Evolutionary conservation across 2,797 vertebrate species (phyloP), one percentile per base, ranked within the genome.

Genomic region (Anguilla anguilla): DNA sequence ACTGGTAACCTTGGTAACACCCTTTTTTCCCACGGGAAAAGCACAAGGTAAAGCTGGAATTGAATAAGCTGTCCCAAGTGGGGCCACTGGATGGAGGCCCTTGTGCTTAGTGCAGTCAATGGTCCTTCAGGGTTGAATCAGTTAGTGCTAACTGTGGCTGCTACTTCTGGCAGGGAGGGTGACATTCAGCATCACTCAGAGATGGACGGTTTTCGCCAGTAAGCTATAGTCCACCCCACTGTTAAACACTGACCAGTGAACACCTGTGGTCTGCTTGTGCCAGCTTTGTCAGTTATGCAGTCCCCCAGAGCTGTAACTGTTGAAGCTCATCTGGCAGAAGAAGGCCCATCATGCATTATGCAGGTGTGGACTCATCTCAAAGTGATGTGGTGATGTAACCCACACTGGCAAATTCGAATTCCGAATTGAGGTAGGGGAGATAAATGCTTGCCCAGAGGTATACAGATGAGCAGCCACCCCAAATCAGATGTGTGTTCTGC

Each of bases 1-100:
- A 88, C 89, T 89, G 89, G 28, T 91, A 88, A 91, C 91, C 92
- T 93, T 84, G 88, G 59, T 83, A 90, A 92, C 90, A 57, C 55
- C 46, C 43, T 61, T n/a, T 85, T 64, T 46, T 88, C 67, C 49
- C 28, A 67, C 4, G 2, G 61, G 2, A 39, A 84, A 69, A 39
- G 82, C 49, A 85, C 15, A 64, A 35, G 31, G 13, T 7, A 77
- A 43, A 43, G 15, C 74, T 9, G 69, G 69, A 72, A 72, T 13
- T 77, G 43, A 77, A 22, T 83, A 6, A n/a, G 46, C 81, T 25
- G 46, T 51, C 74, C 39, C 13, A 39, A 72, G 69, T 72, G 69
- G 9, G 2, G 10, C 43, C 69, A 2, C 69, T 72, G 64, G 64
- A 28, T 72, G 11, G n/a, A 72, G 69, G 69, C 69, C n/a, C 28